Evolutionary conservation across 2,888 invertebrate species (phyloP), one percentile per base, ranked within the genome.

Genomic region (Baronia brevicornis): DNA sequence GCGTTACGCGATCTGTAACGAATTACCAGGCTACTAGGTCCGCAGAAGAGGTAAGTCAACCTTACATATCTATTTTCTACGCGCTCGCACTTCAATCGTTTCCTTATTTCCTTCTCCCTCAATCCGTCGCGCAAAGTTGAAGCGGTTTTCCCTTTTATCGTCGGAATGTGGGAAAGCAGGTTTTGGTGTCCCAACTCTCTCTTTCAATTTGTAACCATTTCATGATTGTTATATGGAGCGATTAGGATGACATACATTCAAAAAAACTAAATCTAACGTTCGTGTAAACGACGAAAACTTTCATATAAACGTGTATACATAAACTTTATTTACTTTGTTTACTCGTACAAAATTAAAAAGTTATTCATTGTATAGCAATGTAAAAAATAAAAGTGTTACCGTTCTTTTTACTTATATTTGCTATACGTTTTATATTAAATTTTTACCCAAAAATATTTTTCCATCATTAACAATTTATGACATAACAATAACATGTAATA

Each of bases 81-180:
- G 55, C 64, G 39, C 60, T 80, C 72, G 41, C 73, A 62, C 79
- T 39, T 36, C 23, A 30, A 32, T 33, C 18, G 14, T 27, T 39
- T 38, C 40, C 50, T 52, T 66, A 61, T 60, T 31, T 44, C 58
- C 50, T 37, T 80, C 78, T 56, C 51, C 46, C 43, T 51, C 51
- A 32, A 41, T 41, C 41, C 39, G 43, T 48, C 51, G 52, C 45
- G 45, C 64, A 61, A 31, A 30, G 53, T 68, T 65, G 54, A 53
- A 62, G 57, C 60, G 58, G 71, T 60, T 84, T 84, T 84, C 84
- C 77, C 84, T 84, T 82, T 84, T 82, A 80, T 69, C 63, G 46
- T 41, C 43, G 84, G 84, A 80, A 82, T 82, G 82, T 77, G 64
- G 77, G 71, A 77, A 79, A 82, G 64, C 72, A 66, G 74, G 77